These are phyloP conservation scores for Tromatobia lineatoria DNA, from an alignment of 2,888 invertebrate species.

Conservation along the genomic window DNA sequence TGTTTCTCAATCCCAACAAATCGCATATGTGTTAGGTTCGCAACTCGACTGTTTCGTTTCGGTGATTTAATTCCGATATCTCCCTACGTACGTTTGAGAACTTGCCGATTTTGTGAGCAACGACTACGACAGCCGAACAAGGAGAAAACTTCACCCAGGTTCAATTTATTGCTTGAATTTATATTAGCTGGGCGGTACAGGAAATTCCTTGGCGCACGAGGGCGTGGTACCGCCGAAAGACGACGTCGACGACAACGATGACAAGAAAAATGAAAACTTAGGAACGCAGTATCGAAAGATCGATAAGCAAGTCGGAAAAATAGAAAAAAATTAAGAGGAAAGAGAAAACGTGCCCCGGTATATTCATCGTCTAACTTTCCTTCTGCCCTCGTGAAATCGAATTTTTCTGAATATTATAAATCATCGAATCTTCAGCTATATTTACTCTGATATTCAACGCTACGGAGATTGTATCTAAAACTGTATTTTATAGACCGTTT, in stretches of 20 bases:
- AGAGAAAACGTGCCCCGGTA: slow-evolving; percentile 12
- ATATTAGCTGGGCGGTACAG: slow-evolving; percentile 68
- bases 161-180: slow-evolving; percentile 72
- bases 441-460: not conserved
- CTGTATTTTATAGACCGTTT: not conserved
- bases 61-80: slow-evolving; percentile 80
- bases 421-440: not conserved
- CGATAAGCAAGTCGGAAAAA: slow-evolving; percentile 19
- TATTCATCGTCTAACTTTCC: slow-evolving; percentile 15
- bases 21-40: slow-evolving; percentile 71
- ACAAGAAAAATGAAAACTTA: slow-evolving; percentile 32
- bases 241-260: slow-evolving; percentile 3
- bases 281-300: slow-evolving; percentile 23
- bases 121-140: not conserved
- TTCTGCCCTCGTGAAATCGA: slow-evolving; percentile 1
- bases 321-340: not conserved
- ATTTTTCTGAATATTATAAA: slow-evolving; percentile 6
- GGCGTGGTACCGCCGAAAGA: slow-evolving; percentile 14
- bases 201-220: slow-evolving; percentile 15
- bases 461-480: not conserved
- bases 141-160: slow-evolving; percentile 27
- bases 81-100: slow-evolving; percentile 35
- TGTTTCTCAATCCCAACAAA: slow-evolving; percentile 36
- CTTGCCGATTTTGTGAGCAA: slow-evolving; percentile 1
- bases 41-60: slow-evolving; percentile 70